These are phyloP conservation scores for Melanotaenia nigrans DNA, from an alignment of 2,797 vertebrate genomes.

Conservation along the genomic window DNA sequence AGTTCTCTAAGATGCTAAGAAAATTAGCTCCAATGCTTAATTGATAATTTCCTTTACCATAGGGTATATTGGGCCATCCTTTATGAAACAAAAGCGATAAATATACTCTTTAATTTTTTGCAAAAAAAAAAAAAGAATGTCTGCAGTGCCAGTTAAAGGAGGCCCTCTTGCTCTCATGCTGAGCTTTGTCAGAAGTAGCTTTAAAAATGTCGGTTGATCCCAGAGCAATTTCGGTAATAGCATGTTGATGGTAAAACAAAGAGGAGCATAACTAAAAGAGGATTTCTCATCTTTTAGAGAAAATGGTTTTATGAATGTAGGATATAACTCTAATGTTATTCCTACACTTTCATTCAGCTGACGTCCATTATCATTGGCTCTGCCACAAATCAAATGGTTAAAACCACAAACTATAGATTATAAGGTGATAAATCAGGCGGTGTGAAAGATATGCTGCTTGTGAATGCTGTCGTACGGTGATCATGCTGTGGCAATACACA, in stretches of 20 bases:
- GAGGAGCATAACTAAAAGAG: too few relatives aligned
- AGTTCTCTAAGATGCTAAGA: too few relatives aligned
- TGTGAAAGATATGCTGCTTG: constrained; percentile 3
- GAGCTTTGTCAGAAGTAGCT: background rate
- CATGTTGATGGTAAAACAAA: too few relatives aligned
- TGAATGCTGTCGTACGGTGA: background rate
- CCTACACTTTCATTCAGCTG: background rate
- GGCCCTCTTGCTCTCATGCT: too few relatives aligned
- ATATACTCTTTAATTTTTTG: too few relatives aligned
- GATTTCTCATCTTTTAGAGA: too few relatives aligned
- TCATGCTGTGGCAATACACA: constrained; percentile 14
- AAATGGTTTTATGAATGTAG: background rate
- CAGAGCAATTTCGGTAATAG: background rate
- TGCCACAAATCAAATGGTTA: constrained; percentile 9
- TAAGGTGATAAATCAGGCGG: constrained; percentile 6
- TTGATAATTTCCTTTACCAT: too few relatives aligned
- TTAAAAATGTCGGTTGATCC: constrained; percentile 3
- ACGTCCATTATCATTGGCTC: background rate
- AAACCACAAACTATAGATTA: constrained; percentile 17
- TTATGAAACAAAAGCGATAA: too few relatives aligned
- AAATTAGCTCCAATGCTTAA: too few relatives aligned
- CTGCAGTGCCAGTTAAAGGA: background rate
- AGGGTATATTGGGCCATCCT: too few relatives aligned
- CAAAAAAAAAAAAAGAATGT: background rate
- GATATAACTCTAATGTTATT: too few relatives aligned